phyloP scores from a whole-genome alignment of 2,797 vertebrate genomes.

The Micromesistius poutassou region DNA sequence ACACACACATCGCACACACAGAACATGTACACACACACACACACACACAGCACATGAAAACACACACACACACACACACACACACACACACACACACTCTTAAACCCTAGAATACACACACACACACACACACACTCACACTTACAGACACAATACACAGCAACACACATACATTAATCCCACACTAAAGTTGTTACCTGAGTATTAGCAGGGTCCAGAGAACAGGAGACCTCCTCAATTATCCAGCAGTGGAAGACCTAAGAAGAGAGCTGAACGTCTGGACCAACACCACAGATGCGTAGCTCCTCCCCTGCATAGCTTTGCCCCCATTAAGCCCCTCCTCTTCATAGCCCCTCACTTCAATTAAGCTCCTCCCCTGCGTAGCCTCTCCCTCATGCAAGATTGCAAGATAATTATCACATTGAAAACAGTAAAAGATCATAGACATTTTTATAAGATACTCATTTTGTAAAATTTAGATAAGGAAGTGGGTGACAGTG shows the following conservation, averaged over 20 bases:
- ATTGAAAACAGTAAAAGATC: too few relatives aligned
- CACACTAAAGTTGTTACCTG: neutral
- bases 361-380: neutral
- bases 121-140: slow-evolving; percentile 9
- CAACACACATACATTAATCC: neutral
- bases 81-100: neutral
- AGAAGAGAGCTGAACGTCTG: neutral
- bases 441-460: too few relatives aligned
- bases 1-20: neutral
- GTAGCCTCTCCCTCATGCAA: too few relatives aligned
- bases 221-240: neutral
- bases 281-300: neutral
- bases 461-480: too few relatives aligned
- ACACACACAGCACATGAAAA: neutral
- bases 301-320: neutral
- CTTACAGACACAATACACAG: neutral
- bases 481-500: too few relatives aligned
- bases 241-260: neutral
- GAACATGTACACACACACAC: neutral
- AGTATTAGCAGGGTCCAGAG: neutral
- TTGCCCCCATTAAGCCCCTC: neutral
- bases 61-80: neutral
- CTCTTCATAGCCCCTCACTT: neutral
- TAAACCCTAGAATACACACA: neutral
- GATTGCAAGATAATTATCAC: too few relatives aligned